Percentiles rank a stretch among this genome's conserved stretches.
phyloP scores from a whole-genome alignment of 2,113 vertebrate genomes.

The human region GRCh38 chr2:221196501-221197000 shows the following conservation, averaged over 20 bases:
- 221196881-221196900: background rate
- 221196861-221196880: background rate
- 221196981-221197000: background rate
- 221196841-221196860: background rate
- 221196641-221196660: background rate
- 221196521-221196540: background rate
- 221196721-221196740: background rate
- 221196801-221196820: background rate
- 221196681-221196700: background rate
- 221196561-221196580: background rate
- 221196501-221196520: background rate
- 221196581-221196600: background rate
- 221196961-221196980: background rate
- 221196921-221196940: background rate
- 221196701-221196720: rapidly evolving
- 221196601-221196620: background rate
- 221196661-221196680: background rate
- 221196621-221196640: background rate
- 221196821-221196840: background rate
- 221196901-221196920: background rate
- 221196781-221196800: background rate
- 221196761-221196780: background rate
- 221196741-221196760: background rate
- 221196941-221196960: background rate
- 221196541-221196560: background rate